Conservation (phyloP, 2,113 vertebrate species). For the Phyllostomus hastatus region DNA sequence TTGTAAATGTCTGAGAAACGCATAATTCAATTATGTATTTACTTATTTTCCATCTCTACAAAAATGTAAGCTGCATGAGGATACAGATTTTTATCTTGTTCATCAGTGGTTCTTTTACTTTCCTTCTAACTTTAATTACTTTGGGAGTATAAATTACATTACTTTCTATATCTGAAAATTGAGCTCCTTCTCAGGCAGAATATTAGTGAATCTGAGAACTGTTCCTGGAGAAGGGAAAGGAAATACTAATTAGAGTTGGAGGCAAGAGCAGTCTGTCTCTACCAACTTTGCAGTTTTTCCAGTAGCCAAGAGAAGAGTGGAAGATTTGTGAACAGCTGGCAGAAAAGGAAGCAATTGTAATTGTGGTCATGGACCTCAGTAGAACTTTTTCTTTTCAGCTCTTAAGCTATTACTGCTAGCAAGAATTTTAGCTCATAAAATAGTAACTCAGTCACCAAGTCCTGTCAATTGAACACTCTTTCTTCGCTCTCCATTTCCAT, state of each 20-base stretch:
- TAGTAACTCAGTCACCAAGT: neutral
- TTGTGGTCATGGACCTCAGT: neutral
- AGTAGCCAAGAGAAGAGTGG: neutral
- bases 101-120: neutral
- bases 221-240: neutral
- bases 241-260: neutral
- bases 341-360: neutral
- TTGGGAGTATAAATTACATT: neutral
- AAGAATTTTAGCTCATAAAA: neutral
- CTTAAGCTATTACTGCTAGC: neutral
- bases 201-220: neutral
- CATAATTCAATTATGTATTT: neutral
- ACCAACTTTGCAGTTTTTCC: neutral
- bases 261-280: neutral
- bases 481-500: neutral
- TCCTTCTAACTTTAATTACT: constrained; percentile 13
- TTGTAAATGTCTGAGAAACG: neutral
- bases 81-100: neutral
- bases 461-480: neutral
- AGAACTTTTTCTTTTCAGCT: neutral
- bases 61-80: neutral
- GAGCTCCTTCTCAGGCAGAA: neutral
- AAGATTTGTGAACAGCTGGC: neutral
- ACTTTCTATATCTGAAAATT: neutral
- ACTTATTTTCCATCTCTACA: neutral